phyloP scores from a whole-genome alignment of 2,888 invertebrate genomes.

The Sarcophaga carnaria region DNA sequence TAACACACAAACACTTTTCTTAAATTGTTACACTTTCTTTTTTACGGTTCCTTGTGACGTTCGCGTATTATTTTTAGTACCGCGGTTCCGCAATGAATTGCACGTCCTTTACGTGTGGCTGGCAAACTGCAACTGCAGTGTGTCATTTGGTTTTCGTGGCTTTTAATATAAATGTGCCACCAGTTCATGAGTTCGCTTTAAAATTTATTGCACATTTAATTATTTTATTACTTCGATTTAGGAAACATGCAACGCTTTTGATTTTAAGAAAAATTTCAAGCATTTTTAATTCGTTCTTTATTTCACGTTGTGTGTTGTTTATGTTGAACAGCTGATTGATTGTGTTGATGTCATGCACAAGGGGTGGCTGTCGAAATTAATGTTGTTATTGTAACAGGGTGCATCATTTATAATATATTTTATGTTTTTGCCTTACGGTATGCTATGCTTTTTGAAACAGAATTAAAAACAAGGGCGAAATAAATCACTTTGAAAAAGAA shows the following conservation, averaged over 20 bases:
- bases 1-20: not conserved
- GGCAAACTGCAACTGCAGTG: constrained; percentile 48
- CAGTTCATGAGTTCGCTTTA: constrained; percentile 21
- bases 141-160: constrained; percentile 36
- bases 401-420: not conserved
- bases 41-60: not conserved
- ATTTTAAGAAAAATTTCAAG: constrained; percentile 24
- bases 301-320: constrained; percentile 13
- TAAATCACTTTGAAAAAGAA: no score
- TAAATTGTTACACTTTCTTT: not conserved
- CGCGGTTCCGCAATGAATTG: not conserved
- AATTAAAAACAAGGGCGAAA: no score
- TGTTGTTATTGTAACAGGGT: not conserved
- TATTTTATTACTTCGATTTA: constrained; percentile 21
- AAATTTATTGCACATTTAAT: constrained; percentile 18
- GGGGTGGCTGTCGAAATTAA: not conserved
- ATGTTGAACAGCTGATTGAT: constrained; percentile 45
- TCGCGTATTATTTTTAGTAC: not conserved
- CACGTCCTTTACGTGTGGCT: constrained; percentile 28
- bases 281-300: constrained; percentile 6
- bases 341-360: not conserved
- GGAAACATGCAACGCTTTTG: constrained; percentile 47
- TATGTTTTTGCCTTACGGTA: not conserved
- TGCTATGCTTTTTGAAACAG: not conserved
- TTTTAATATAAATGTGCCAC: constrained; percentile 43